Evolutionary conservation across 2,888 invertebrate genomes (phyloP), one percentile per base, ranked within the genome.

Genomic region (Zygaena filipendulae): DNA sequence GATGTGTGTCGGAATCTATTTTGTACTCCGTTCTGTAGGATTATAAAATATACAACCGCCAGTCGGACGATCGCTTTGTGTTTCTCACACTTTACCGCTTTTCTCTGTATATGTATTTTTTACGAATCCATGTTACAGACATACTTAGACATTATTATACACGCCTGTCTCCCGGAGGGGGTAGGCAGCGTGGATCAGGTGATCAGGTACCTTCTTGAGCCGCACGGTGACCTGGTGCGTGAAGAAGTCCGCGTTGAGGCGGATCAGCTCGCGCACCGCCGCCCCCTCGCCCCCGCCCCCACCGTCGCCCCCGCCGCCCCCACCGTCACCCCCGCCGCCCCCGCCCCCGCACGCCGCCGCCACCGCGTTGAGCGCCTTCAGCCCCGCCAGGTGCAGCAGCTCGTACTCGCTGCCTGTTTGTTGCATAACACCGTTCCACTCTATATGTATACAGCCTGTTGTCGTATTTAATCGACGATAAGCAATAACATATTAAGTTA

Each of bases 241-340:
- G 50, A 91, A 83, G 53, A 90, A 92, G 58, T 91, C 91, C 0
- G 87, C 83, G 52, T 91, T 90, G 19, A 60, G 51, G 27, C 82
- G 81, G 33, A 92, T 81, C 11, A 92, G 79, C n/a, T 84, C 81
- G 1, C 35, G 16, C 16, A 16, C 16, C 72, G 3, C 87, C 1
- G 47, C 38, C 51, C 83, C 82, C 0, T 79, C 82, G 41, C 0
- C 79, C 82, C 41, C 86, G 77, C n/a, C n/a, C 86, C 77, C 0
- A 87, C 84, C 18, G 45, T 31, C 5, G 87, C 82, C 13, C 90
- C 77, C 29, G 79, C 75, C 22, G 72, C 54, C 4, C 89, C 64
- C 1, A 87, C 81, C 39, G 69, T 71, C 28, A 83, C 57, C 0
- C 89, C 90, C 0, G 87, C 82, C 22, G 29, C 66, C 59, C 1